These are phyloP conservation scores for Eublepharis macularius DNA, from an alignment of 2,113 vertebrate genomes.

Conservation along the genomic window DNA sequence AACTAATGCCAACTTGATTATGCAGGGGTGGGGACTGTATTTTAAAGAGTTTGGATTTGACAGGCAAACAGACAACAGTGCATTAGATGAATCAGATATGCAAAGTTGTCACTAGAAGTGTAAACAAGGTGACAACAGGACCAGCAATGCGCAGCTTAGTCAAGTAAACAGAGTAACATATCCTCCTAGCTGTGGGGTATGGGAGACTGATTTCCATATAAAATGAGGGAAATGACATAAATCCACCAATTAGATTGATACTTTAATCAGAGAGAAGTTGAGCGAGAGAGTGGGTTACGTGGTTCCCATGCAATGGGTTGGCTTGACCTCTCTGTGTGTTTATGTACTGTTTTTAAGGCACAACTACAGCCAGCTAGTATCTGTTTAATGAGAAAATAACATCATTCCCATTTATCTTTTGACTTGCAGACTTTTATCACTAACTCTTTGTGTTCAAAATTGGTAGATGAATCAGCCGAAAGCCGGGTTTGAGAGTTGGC, in stretches of 20 bases:
- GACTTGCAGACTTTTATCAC: not conserved
- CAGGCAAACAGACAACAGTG: conserved; percentile 61
- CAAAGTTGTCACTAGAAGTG: conserved; percentile 66
- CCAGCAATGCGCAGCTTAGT: conserved; percentile 70
- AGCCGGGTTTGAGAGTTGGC: no score
- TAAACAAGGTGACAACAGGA: conserved; percentile 68
- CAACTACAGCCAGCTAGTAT: not conserved
- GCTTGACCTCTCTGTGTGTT: conserved; percentile 44
- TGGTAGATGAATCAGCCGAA: not conserved
- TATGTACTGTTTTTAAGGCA: conserved; percentile 44
- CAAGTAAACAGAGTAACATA: conserved; percentile 66
- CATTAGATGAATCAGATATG: conserved; percentile 68
- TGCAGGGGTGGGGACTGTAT: conserved; percentile 36
- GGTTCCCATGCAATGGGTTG: conserved; percentile 41
- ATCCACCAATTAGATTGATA: conserved; percentile 70
- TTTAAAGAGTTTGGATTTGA: conserved; percentile 63
- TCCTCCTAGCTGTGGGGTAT: conserved; percentile 65
- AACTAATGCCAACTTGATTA: not conserved
- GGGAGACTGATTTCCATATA: conserved; percentile 70
- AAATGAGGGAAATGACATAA: conserved; percentile 60
- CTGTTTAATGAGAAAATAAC: not conserved
- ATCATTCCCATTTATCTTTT: conserved; percentile 19
- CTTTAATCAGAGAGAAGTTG: conserved; percentile 69
- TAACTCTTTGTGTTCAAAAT: not conserved
- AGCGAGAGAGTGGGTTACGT: conserved; percentile 57